A percentile compares a stretch with the other conserved stretches of the same genome.
Conservation (phyloP, 1,140 invertebrate genomes). For the Venustaconcha ellipsiformis region DNA sequence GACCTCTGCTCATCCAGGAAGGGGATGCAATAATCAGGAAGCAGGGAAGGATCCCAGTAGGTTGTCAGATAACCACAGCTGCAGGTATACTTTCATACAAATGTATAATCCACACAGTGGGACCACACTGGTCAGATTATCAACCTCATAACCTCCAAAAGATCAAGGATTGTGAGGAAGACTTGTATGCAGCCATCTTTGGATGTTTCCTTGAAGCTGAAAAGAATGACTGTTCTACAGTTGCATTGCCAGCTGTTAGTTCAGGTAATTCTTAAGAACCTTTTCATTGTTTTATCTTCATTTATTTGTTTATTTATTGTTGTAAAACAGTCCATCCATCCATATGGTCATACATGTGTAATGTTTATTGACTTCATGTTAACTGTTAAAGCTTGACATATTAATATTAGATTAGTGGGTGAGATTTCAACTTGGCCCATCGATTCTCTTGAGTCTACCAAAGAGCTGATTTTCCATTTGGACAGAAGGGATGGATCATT, state of each 20-base stretch:
- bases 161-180: not conserved
- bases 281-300: too few species aligned
- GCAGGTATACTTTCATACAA: slow-evolving; percentile 8
- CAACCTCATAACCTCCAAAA: not conserved
- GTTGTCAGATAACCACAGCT: slow-evolving; percentile 22
- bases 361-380: too few species aligned
- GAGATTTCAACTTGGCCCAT: too few species aligned
- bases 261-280: slow-evolving; percentile 7
- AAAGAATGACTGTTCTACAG: not conserved
- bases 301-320: too few species aligned
- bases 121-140: slow-evolving; percentile 10
- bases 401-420: too few species aligned
- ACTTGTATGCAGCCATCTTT: not conserved
- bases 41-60: slow-evolving; percentile 24
- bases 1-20: slow-evolving; percentile 23
- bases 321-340: too few species aligned
- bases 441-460: too few species aligned
- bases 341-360: too few species aligned
- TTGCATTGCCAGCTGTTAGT: slow-evolving; percentile 20
- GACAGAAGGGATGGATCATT: too few species aligned
- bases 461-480: too few species aligned
- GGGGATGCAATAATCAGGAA: slow-evolving; percentile 20
- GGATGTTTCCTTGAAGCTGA: slow-evolving; percentile 3
- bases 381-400: too few species aligned
- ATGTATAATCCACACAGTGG: slow-evolving; percentile 6